Evolutionary conservation across 2,113 vertebrate genomes (phyloP).

Genomic region (Erpornis zantholeuca): DNA sequence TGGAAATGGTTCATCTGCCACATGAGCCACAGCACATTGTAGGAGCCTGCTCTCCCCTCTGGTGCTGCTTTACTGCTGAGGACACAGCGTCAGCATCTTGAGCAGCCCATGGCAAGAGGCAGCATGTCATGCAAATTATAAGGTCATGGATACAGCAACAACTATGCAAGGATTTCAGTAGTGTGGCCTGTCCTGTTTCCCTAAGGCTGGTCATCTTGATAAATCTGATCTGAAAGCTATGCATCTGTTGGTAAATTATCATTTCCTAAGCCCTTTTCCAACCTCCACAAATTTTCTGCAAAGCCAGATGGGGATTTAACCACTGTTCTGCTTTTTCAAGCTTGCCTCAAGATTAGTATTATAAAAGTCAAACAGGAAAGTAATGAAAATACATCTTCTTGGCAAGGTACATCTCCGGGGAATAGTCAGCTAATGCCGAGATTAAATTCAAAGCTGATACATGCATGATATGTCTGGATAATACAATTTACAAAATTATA

Average conservation of each 20-base stretch:
- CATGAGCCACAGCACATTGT: fast-evolving
- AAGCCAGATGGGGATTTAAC: background rate
- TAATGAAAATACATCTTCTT: background rate
- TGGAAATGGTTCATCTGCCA: background rate
- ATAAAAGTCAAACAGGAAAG: background rate
- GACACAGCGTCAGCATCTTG: background rate
- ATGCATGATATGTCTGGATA: background rate
- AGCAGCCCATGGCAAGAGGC: background rate
- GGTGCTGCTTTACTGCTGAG: background rate
- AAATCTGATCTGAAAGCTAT: background rate
- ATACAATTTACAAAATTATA: background rate
- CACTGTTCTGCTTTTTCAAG: background rate
- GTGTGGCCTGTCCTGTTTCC: background rate
- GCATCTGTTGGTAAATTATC: background rate
- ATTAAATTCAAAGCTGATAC: conserved; percentile 7
- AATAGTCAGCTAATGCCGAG: background rate
- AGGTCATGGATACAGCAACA: background rate
- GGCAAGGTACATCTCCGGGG: background rate
- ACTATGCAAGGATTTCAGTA: background rate
- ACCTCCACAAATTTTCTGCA: background rate
- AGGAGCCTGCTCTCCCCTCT: background rate
- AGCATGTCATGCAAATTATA: background rate
- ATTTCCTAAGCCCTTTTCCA: background rate
- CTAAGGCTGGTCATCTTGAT: background rate
- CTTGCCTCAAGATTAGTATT: background rate